Conservation (phyloP, 2,113 vertebrate genomes). For the Syngnathus typhle region DNA sequence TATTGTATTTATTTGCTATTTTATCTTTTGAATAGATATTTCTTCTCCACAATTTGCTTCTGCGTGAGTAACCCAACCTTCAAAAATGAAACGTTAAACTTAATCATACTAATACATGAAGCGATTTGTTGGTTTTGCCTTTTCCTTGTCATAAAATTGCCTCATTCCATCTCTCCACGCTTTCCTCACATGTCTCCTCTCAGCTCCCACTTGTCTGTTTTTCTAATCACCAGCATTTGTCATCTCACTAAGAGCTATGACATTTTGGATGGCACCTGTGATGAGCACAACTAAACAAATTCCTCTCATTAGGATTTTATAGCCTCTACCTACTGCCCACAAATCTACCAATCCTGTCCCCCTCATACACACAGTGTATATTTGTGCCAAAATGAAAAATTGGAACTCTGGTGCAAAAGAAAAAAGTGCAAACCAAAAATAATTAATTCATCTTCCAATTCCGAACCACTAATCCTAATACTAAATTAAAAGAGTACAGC, state of each 20-base stretch:
- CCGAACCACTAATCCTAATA: too few relatives aligned
- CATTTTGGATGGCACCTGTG: conserved; percentile 7
- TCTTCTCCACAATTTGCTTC: background rate
- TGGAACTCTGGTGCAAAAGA: too few relatives aligned
- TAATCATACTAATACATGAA: background rate
- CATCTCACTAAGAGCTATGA: conserved; percentile 4
- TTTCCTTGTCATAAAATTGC: background rate
- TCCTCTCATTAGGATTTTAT: conserved; percentile 8
- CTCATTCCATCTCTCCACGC: background rate
- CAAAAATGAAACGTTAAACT: background rate
- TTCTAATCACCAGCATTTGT: background rate
- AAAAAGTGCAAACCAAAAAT: too few relatives aligned
- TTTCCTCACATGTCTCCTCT: background rate
- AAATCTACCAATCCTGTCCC: background rate
- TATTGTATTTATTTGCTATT: background rate
- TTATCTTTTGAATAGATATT: background rate
- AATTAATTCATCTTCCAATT: too few relatives aligned
- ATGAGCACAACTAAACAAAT: background rate
- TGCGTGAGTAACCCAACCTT: background rate
- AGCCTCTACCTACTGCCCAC: background rate
- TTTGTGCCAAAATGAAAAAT: background rate
- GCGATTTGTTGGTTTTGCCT: background rate
- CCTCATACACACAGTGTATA: background rate
- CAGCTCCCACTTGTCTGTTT: background rate
- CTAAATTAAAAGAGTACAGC: too few relatives aligned